Evolutionary conservation across 2,888 invertebrate species (phyloP).

Genomic region (Nymphalis polychloros): DNA sequence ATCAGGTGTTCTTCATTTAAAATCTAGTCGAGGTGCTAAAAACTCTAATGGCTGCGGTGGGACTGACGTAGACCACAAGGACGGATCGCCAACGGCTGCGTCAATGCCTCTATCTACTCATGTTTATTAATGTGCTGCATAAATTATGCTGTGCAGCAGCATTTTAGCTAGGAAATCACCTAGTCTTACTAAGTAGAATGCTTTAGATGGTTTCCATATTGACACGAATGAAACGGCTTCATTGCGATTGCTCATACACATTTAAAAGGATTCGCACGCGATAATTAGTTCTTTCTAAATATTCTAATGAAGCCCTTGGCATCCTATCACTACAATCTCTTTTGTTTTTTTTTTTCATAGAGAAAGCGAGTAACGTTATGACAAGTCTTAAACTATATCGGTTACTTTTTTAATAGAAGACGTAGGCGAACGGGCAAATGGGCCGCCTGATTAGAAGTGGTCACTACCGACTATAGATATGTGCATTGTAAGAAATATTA

Average conservation of each 20-base stretch:
- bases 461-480: too few species aligned
- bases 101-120: conserved; percentile 58
- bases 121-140: conserved; percentile 69
- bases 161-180: conserved; percentile 60
- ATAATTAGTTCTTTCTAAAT: conserved; percentile 1
- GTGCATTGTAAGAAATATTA: too few species aligned
- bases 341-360: too few species aligned
- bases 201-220: conserved; percentile 54
- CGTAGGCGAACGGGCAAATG: too few species aligned
- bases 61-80: conserved; percentile 24
- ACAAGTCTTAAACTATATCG: too few species aligned
- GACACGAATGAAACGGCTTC: conserved; percentile 35
- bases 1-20: background rate
- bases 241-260: conserved; percentile 19
- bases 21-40: conserved; percentile 2
- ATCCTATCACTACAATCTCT: too few species aligned
- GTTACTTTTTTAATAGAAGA: too few species aligned
- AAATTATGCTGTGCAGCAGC: conserved; percentile 63
- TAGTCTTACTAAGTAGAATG: conserved; percentile 47
- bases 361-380: too few species aligned
- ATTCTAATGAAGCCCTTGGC: background rate
- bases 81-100: conserved; percentile 40
- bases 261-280: conserved; percentile 6
- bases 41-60: conserved; percentile 17
- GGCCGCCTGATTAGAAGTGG: too few species aligned